These are phyloP conservation scores for Philereme transversata DNA, from an alignment of 2,888 invertebrate species.

Conservation along the genomic window DNA sequence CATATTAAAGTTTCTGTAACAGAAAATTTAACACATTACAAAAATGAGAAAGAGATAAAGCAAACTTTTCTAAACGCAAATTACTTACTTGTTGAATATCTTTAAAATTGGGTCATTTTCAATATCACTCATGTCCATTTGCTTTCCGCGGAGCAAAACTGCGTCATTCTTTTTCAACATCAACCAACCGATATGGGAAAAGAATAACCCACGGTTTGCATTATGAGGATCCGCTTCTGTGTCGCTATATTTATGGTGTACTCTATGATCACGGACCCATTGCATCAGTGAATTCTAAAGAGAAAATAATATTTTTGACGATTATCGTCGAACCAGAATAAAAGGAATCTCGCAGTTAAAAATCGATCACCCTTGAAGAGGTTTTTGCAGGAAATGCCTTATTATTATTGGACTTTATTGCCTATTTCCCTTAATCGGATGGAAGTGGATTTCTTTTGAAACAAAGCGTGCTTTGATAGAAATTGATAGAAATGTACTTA, in stretches of 20 bases:
- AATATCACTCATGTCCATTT: conserved; percentile 91
- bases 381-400: conserved; percentile 36
- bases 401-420: conserved; percentile 39
- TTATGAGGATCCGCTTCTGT: conserved; percentile 94
- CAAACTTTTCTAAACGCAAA: not conserved
- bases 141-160: conserved; percentile 89
- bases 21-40: not conserved
- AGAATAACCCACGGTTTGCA: conserved; percentile 93
- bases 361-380: conserved; percentile 37
- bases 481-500: conserved; percentile 10
- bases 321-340: conserved; percentile 34
- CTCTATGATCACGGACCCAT: conserved; percentile 88
- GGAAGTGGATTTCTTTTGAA: conserved; percentile 35
- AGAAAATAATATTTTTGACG: conserved; percentile 28
- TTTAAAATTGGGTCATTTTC: conserved; percentile 87
- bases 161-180: conserved; percentile 92
- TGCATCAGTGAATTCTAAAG: conserved; percentile 70
- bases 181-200: conserved; percentile 95
- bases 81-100: conserved; percentile 88
- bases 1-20: conserved; percentile 85
- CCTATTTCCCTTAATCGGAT: conserved; percentile 40
- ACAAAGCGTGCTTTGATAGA: conserved; percentile 23
- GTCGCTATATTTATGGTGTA: conserved; percentile 93
- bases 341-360: conserved; percentile 36
- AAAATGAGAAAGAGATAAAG: not conserved